phyloP scores from a whole-genome alignment of 2,797 vertebrate species.

The Liasis olivaceus region DNA sequence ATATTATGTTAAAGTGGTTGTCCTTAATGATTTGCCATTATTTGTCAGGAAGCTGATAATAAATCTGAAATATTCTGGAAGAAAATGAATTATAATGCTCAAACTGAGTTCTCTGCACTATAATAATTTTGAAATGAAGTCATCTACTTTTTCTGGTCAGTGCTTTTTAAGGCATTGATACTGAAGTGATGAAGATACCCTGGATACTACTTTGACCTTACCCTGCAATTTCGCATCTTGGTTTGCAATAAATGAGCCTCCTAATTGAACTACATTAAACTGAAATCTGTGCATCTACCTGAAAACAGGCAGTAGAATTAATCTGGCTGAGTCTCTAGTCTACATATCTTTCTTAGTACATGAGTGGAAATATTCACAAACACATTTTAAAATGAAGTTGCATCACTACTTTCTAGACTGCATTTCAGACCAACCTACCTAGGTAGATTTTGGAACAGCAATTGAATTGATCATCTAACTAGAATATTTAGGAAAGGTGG shows the following conservation, averaged over 20 bases:
- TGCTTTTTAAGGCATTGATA: conserved; percentile 92
- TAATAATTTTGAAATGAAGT: conserved; percentile 90
- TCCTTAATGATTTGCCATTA: conserved; percentile 85
- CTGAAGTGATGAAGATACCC: conserved; percentile 91
- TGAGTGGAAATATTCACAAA: not conserved
- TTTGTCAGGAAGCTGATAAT: conserved; percentile 82
- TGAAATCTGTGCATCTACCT: conserved; percentile 70
- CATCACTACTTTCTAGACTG: not conserved
- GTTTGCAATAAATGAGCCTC: conserved; percentile 85
- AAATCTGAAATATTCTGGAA: conserved; percentile 85
- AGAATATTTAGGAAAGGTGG: not conserved
- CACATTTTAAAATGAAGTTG: not conserved
- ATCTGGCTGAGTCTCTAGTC: not conserved
- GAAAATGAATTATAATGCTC: conserved; percentile 88
- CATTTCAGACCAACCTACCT: not conserved
- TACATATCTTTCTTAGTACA: conserved; percentile 4
- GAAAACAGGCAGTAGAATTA: conserved; percentile 36
- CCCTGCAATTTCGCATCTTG: conserved; percentile 83
- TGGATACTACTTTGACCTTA: conserved; percentile 84
- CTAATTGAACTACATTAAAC: conserved; percentile 88
- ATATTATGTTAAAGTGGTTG: conserved; percentile 91
- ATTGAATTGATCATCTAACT: not conserved
- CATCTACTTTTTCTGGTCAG: conserved; percentile 84
- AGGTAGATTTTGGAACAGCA: not conserved
- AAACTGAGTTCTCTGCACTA: conserved; percentile 85